Base-by-base conservation (phyloP, 2,888 invertebrate genomes). In the Sminthurides aquaticus region DNA sequence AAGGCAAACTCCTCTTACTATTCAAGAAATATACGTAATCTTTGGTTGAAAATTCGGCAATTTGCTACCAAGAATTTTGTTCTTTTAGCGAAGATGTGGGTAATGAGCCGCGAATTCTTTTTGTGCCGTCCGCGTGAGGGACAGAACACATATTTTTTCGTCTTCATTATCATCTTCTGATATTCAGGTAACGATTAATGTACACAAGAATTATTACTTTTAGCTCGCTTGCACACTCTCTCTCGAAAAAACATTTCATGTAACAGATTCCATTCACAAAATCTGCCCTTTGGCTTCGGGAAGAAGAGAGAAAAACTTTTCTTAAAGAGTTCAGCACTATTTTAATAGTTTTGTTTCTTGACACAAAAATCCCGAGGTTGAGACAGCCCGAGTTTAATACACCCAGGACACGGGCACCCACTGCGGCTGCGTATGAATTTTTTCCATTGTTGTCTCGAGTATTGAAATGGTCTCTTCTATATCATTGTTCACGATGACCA, bases 401-500 rank as follows among this genome's bases (percentile, higher is more conserved):
- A 66, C 62, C 62, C 62, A 66, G n/a, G 58, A 91, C 8, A 97
- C 96, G 2, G 97, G 97, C 71, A 97, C 92, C 96, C 96, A 97
- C 80, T 96, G 96, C 49, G 95, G 89, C 75, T 90, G 89, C 76
- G 88, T 88, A 79, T 91, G 90, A 68, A 96, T 89, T 67, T 90
- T 86, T 71, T 92, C 92, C 75, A 97, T 88, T 25, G 95, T 91
- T 70, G 88, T 86, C 79, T 97, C 95, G 75, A 99, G 82, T 70
- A 91, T 89, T 55, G 87, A 86, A 76, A 99, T 95, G 49, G 99
- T 99, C 80, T 97, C 97, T 80, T 98, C 97, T 71, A 99, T 99
- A 82, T 99, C 98, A 82, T 97, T 98, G 84, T 99, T 99, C 71
- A 98, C 91, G 77, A 99, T 95, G 75, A 90, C 93, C 79, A 96